These are phyloP conservation scores for Hoplias malabaricus DNA, from an alignment of 2,113 vertebrate genomes.

Conservation along the genomic window DNA sequence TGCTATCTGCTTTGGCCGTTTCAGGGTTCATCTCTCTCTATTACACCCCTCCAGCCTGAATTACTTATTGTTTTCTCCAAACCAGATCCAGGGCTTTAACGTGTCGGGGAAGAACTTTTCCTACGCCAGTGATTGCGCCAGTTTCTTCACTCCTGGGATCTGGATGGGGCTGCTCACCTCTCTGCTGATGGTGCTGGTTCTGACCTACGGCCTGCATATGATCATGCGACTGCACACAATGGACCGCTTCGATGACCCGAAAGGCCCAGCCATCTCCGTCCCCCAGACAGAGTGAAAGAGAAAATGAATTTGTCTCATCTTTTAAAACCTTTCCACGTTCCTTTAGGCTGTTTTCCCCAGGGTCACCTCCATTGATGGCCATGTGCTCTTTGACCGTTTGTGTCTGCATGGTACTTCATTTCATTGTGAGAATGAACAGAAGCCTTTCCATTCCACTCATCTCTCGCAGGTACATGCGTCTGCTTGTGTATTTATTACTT, in stretches of 20 bases:
- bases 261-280: constrained; percentile 74
- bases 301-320: background rate
- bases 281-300: constrained; percentile 64
- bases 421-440: background rate
- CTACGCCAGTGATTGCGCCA: constrained; percentile 83
- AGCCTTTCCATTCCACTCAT: background rate
- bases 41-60: too few species aligned
- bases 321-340: background rate
- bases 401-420: background rate
- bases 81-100: constrained; percentile 94
- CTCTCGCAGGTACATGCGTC: background rate
- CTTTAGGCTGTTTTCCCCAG: background rate
- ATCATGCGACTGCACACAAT: constrained; percentile 88
- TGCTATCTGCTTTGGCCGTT: too few species aligned
- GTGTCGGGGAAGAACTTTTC: constrained; percentile 79
- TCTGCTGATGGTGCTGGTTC: constrained; percentile 85
- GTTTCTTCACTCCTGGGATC: constrained; percentile 85
- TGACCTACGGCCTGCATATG: constrained; percentile 91
- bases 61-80: background rate
- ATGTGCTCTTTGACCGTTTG: background rate
- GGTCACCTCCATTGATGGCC: background rate
- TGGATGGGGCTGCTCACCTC: constrained; percentile 88
- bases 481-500: background rate
- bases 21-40: too few species aligned
- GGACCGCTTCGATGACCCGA: constrained; percentile 85